Conservation (phyloP, 2,113 vertebrate genomes). For the Sula dactylatra region DNA sequence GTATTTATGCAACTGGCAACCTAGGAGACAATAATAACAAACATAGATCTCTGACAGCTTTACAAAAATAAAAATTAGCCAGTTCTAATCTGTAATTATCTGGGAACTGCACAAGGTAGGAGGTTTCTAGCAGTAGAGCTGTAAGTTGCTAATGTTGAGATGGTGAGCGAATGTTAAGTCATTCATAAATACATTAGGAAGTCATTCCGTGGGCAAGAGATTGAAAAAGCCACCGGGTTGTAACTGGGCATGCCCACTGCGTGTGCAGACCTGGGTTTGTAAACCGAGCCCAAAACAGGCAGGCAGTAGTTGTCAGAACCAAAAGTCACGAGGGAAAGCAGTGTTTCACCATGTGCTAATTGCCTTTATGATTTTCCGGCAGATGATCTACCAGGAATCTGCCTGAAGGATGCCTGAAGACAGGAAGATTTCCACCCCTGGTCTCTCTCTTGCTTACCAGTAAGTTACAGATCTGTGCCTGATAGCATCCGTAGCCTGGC, state of each 20-base stretch:
- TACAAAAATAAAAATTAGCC: conserved; percentile 68
- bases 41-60: conserved; percentile 45
- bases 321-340: background rate
- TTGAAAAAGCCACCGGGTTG: background rate
- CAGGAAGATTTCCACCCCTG: background rate
- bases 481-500: background rate
- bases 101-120: background rate
- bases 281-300: fast-evolving
- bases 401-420: background rate
- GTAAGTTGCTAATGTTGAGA: background rate
- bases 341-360: background rate
- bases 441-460: background rate
- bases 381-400: background rate
- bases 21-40: conserved; percentile 66
- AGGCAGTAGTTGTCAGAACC: background rate
- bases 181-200: background rate
- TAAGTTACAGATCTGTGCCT: background rate
- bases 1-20: conserved; percentile 69
- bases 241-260: background rate
- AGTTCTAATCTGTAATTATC: conserved; percentile 59
- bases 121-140: background rate
- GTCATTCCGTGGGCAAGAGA: background rate
- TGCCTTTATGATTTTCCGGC: background rate
- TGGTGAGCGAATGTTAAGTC: background rate
- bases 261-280: background rate